Percentiles rank a stretch among this genome's conserved stretches.
phyloP scores from a whole-genome alignment of 2,797 vertebrate genomes.

The Nannoperca obscura region DNA sequence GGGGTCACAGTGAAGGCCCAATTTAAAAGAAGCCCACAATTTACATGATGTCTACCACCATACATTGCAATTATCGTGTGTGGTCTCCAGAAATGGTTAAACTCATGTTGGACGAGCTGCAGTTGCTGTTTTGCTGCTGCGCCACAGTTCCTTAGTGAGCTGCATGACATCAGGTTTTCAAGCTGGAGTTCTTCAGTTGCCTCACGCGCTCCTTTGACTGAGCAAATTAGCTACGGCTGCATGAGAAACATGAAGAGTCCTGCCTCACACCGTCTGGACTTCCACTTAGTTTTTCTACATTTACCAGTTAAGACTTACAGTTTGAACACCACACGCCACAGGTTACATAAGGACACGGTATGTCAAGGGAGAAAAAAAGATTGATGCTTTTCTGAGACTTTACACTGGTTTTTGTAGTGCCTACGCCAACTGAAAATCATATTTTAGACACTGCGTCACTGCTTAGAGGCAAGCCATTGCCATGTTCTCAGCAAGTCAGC shows the following conservation, averaged over 20 bases:
- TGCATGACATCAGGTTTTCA: conserved; percentile 74
- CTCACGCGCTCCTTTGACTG: conserved; percentile 56
- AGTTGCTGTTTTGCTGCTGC: conserved; percentile 52
- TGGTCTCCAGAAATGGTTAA: conserved; percentile 67
- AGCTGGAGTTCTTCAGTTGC: conserved; percentile 55
- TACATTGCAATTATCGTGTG: conserved; percentile 74
- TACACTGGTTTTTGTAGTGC: not conserved
- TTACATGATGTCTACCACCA: conserved; percentile 52
- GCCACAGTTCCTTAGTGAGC: conserved; percentile 42
- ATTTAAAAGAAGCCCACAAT: conserved; percentile 65
- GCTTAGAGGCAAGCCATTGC: not conserved
- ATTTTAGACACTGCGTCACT: not conserved
- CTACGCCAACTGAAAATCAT: not conserved
- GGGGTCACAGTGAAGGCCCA: conserved; percentile 41
- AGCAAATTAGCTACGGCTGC: conserved; percentile 54
- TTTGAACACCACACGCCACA: not conserved
- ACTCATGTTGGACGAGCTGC: conserved; percentile 60
- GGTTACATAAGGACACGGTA: conserved; percentile 21
- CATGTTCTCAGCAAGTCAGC: not conserved
- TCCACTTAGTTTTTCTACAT: conserved; percentile 12
- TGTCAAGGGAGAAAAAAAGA: not conserved
- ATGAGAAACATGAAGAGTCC: conserved; percentile 50
- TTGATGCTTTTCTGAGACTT: not conserved
- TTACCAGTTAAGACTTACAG: conserved; percentile 6
- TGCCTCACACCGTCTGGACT: conserved; percentile 26